Conservation (phyloP, 2,888 invertebrate genomes). For the Enchytraeus crypticus region DNA sequence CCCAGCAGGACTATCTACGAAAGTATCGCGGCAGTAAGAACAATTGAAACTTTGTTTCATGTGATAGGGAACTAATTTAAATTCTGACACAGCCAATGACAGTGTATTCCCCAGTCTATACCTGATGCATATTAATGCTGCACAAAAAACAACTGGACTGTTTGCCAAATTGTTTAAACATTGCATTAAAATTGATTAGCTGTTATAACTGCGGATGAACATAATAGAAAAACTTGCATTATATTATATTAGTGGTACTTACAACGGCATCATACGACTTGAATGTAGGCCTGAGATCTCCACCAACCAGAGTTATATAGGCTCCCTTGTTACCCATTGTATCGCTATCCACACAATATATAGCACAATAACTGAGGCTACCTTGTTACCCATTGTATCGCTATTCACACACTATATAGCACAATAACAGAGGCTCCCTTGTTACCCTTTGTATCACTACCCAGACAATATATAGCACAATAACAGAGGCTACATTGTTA, state of each 20-base stretch:
- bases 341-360: slow-evolving; percentile 62
- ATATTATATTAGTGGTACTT: slow-evolving; percentile 55
- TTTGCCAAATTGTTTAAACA: no score
- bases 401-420: slow-evolving; percentile 54
- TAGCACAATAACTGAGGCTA: slow-evolving; percentile 83
- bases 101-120: no score
- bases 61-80: no score
- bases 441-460: slow-evolving; percentile 97
- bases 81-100: no score
- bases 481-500: slow-evolving; percentile 95
- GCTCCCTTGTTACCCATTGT: slow-evolving; percentile 98
- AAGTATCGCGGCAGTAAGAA: no score
- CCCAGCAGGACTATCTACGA: no score
- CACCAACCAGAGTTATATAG: slow-evolving; percentile 84
- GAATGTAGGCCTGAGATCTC: slow-evolving; percentile 77
- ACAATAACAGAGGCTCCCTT: slow-evolving; percentile 93
- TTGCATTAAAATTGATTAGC: no score
- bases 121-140: no score
- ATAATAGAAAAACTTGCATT: no score
- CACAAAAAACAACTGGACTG: no score
- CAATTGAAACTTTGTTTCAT: no score
- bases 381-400: slow-evolving; percentile 98
- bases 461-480: slow-evolving; percentile 54
- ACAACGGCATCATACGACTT: slow-evolving; percentile 90
- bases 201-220: no score